Conservation (phyloP, 92 coral and sea anemone species). For the Phenganax marumi region DNA sequence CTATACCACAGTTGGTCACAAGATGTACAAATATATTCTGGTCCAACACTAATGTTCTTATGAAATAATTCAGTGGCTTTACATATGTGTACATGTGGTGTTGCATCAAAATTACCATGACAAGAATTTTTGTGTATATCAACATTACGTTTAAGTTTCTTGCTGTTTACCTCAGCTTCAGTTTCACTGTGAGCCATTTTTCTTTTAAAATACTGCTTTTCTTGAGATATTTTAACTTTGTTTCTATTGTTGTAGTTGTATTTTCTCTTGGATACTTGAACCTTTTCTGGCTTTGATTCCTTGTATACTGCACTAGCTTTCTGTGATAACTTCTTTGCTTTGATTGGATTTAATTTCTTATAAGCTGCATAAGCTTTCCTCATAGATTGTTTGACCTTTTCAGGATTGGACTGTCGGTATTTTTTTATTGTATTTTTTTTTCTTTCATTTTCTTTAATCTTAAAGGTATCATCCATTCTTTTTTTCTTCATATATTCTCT, state of each 20-base stretch:
- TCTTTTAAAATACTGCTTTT: background rate
- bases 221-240: background rate
- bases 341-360: slow-evolving; percentile 24
- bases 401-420: slow-evolving; percentile 32
- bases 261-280: background rate
- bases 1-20: too few relatives aligned
- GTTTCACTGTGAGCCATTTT: background rate
- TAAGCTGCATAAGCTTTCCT: slow-evolving; percentile 26
- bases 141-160: too few relatives aligned
- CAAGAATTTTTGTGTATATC: too few relatives aligned
- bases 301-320: slow-evolving; percentile 23
- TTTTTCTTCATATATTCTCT: slow-evolving; percentile 32
- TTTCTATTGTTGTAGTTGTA: background rate
- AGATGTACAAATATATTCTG: too few relatives aligned
- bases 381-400: slow-evolving; percentile 6
- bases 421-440: background rate
- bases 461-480: background rate
- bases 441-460: background rate
- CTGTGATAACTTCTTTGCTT: background rate
- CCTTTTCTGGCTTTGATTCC: slow-evolving; percentile 30
- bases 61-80: too few relatives aligned
- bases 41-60: too few relatives aligned
- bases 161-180: too few relatives aligned
- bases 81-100: too few relatives aligned
- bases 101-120: too few relatives aligned